Evolutionary conservation across 2,888 invertebrate genomes (phyloP), one percentile per base, ranked within the genome.

Genomic region (Helobdella robusta): DNA sequence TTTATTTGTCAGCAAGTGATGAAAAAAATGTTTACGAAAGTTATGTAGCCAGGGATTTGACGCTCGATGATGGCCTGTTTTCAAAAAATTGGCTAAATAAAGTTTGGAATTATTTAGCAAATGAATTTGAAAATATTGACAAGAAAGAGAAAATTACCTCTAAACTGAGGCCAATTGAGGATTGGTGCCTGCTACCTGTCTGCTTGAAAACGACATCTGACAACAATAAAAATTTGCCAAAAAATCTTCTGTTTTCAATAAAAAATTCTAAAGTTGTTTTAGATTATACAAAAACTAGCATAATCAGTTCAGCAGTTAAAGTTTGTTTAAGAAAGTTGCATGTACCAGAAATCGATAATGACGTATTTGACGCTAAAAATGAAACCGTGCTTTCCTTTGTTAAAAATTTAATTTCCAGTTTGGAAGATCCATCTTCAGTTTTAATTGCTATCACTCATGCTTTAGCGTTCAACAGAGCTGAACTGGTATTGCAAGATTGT

Each of bases 181-280:
- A 72, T 20, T 72, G 72, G 72, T 67, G 67, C 59, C 56, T 72
- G 15, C 65, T 72, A 5, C 72, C 72, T 3, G 70, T 68, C 3
- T 18, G 5, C 25, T 28, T 32, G n/a, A 34, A 54, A 25, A 15
- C 23, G 5, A 6, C 30, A 11, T 18, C 8, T 2, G 28, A 25
- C 20, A 35, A 30, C 23, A 18, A 25, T 18, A 2, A 1, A 15
- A 35, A 48, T 15, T 30, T 6, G 18, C 34, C 34, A n/a, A 11
- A 34, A 15, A 48, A 44, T 18, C 28, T n/a, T 8, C 20, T 62
- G 20, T 44, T 62, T 46, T 50, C 62, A 50, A 11, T 62, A 32
- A 62, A 62, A 50, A 36, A 48, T 46, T 28, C 32, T 8, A 62
- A 62, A 23, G 69, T 69, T 4, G 68, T 69, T 8, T 59, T 72